phyloP scores from a whole-genome alignment of 1,140 invertebrate species.

The Tribolium madens region DNA sequence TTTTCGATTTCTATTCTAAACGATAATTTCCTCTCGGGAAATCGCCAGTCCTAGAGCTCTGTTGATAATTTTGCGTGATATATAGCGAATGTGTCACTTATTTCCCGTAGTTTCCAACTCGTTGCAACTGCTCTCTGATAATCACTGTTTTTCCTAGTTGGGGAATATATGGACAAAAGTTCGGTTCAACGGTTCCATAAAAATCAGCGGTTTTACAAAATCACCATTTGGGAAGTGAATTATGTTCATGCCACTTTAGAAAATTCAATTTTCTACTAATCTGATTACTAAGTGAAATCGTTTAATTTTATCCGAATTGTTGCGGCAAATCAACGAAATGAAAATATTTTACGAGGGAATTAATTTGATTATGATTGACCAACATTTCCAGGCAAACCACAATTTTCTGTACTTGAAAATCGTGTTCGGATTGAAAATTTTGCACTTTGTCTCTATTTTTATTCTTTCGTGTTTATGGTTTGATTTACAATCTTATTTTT shows the following conservation, averaged over 20 bases:
- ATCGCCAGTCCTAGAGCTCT: slow-evolving; percentile 20
- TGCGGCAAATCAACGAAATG: background rate
- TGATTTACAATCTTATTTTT: slow-evolving; percentile 47
- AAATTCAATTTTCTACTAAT: background rate
- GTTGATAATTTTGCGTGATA: slow-evolving; percentile 27
- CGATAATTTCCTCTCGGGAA: slow-evolving; percentile 34
- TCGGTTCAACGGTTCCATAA: background rate
- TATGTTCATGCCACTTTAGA: background rate
- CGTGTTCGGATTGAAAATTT: too few relatives aligned
- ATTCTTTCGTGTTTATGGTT: slow-evolving; percentile 27
- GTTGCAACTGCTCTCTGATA: slow-evolving; percentile 10
- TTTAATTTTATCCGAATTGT: background rate
- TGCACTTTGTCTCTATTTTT: background rate
- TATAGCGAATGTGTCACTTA: slow-evolving; percentile 17
- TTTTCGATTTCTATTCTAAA: background rate
- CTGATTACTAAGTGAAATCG: background rate
- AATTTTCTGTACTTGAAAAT: too few relatives aligned
- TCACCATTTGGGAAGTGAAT: background rate
- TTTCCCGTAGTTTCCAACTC: slow-evolving; percentile 4
- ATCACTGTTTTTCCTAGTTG: slow-evolving; percentile 9
- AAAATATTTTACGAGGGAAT: slow-evolving; percentile 1
- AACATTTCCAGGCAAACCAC: too few relatives aligned
- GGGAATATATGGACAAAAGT: background rate
- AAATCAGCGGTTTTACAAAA: background rate
- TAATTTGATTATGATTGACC: background rate